Evolutionary conservation across 2,113 vertebrate species (phyloP).

Genomic region (Tetrax tetrax): DNA sequence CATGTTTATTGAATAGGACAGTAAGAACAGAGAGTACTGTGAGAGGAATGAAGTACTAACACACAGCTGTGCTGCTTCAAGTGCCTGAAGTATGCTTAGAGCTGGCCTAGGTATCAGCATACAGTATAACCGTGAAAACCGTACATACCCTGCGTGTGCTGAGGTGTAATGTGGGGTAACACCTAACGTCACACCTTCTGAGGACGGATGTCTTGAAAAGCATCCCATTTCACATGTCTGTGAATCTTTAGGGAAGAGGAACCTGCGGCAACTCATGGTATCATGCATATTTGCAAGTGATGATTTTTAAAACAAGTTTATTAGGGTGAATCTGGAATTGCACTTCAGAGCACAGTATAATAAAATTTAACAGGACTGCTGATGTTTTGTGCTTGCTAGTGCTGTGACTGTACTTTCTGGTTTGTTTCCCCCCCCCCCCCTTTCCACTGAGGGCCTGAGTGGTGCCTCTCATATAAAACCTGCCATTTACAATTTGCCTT

Average conservation of each 20-base stretch:
- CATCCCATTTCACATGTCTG: neutral
- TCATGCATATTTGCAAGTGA: neutral
- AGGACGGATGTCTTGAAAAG: neutral
- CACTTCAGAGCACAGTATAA: neutral
- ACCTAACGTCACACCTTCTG: no score
- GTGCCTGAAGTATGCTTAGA: neutral
- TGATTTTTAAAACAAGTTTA: neutral
- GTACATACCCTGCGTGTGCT: neutral
- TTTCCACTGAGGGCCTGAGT: neutral
- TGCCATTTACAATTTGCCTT: conserved; percentile 59
- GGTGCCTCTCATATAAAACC: conserved; percentile 34
- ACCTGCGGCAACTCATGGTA: neutral
- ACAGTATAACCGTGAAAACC: neutral
- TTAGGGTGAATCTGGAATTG: neutral
- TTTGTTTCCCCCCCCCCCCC: no score
- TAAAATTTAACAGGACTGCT: neutral
- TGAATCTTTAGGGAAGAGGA: neutral
- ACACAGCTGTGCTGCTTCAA: neutral
- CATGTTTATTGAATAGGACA: neutral
- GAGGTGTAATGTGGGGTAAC: no score
- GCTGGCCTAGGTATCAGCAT: neutral
- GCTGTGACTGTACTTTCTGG: neutral
- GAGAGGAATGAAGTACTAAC: neutral
- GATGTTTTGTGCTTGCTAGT: neutral
- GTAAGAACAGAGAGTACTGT: neutral